Base-by-base conservation (phyloP, 1,140 invertebrate genomes). In the Acyrthosiphon pisum region DNA sequence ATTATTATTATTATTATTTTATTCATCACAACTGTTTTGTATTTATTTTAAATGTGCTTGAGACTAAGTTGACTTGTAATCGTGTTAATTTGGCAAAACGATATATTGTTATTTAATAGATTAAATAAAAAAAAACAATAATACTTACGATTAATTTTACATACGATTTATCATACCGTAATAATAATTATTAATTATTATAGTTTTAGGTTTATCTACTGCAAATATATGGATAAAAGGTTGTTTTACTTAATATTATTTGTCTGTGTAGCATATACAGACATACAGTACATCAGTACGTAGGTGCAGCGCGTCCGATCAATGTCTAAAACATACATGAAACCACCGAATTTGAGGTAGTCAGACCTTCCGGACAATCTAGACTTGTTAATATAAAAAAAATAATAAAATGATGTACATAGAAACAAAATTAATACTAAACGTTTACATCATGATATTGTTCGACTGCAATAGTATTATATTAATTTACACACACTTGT, bases 61-160 rank as follows among this genome's bases (percentile, higher is more conserved):
- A 88, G n/a, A 50, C 20, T 35, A 88, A 53, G 20, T 88, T 84
- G 11, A 84, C 14, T 44, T 84, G 41, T 53, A 88, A 88, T 37
- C 3, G 87, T 53, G 87, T 88, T 88, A 53, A 88, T 88, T 60
- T 56, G 88, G 53, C 53, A 37, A 41, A 30, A 90, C 20, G 26
- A 18, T 56, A 7, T 41, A 90, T 30, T 90, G 88, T 90, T 90
- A 20, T 90, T 90, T 56, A 44, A 90, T 90, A 56, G 88, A 60
- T 89, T 37, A 22, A 56, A 89, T 89, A 53, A 89, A 89, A 60
- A 53, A 68, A 68, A 26, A 6, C 22, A 41, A 89, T 41, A 68
- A 14, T 68, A 30, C 60, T 68, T 68, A 26, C 60, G 9, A 30
- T 68, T 68, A 68, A n/a, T 68, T 56, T 26, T 60, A 30, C 56